Base-by-base conservation (phyloP, 2,888 invertebrate genomes). In the Calameuta idolon region DNA sequence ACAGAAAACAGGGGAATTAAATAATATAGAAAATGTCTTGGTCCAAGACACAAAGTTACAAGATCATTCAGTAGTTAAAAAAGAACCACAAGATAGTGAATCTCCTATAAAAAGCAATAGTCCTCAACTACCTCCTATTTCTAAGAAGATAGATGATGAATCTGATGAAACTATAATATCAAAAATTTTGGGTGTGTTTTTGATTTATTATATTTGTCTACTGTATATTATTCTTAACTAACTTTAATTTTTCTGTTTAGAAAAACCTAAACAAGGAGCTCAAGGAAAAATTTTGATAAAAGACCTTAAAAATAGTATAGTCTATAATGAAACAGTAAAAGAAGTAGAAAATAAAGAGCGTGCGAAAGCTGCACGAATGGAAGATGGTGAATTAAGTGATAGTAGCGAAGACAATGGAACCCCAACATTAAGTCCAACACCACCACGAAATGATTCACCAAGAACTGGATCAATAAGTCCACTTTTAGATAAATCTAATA, bases 311-410 rank as follows among this genome's bases (percentile, higher is more conserved):
- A 94, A 94, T 80, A 95, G 95, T 88, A 91, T 93, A 33, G 94
- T 95, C 33, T 95, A 94, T 91, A 94, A 94, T 85, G 94, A 94
- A 82, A 94, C 94, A 11, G 94, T 95, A 0, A 94, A 94, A 85
- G 93, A 94, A 88, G 94, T 94, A 69, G 94, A 95, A 86, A 94
- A 94, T 83, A 94, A 94, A 85, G 94, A 94, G 33, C 93, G 93
- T 79, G 93, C 93, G 79, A 94, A 93, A 87, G 94, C 93, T 30
- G 94, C 94, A 76, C 93, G 93, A 82, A 93, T 93, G 92, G 95
- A 95, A 90, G 94, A 95, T 82, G 95, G 94, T 1, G 94, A 95
- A 91, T 92, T 94, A 79, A 92, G 94, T 33, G 91, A 92, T 68
- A 91, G 90, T 75, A 89, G 87, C 30, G 85, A 83, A 34, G 85